Base-by-base conservation (phyloP, 2,113 vertebrate genomes). In the Platysternon megacephalum region DNA sequence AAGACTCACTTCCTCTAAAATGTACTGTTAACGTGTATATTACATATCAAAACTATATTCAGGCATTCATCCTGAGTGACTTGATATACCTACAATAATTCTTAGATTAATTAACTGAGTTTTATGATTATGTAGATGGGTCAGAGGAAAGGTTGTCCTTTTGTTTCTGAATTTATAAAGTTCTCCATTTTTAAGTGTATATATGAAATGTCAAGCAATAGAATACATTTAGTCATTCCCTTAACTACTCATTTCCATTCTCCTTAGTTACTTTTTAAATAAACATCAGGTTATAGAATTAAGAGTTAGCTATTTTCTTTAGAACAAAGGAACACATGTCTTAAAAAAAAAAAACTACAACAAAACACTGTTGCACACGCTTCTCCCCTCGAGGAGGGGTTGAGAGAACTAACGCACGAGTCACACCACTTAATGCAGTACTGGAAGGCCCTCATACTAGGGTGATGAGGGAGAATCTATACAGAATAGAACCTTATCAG, bases 281-380 rank as follows among this genome's bases (percentile, higher is more conserved):
- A 86, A 68, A 95, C 5, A 90, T 94, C 90, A 90, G 85, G 29
- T 94, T 94, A 79, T 55, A 29, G 87, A 92, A 96, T 95, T 96
- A 94, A 94, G 76, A 76, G 78, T 42, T 94, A 93, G 94, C 94
- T 90, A 94, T 89, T 94, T 93, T 95, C 83, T 97, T 94, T 76
- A 87, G 90, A 93, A 85, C 55, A 44, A 89, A 72, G 88, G 48
- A 6, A 0, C 0, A 3, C 87, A 53, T 94, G 80, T 96, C 95
- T 80, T 91, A 61, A 61, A 61, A 61, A 29, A 24, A 58, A 21
- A 42, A 42, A 17, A 13, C n/a, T 44, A 14, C 22, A 76, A 21
- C 16, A 21, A 39, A 21, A 35, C 65, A 68, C 17, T 17, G 14
- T 65, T 56, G 56, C 12, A 32, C 28, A 58, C 5, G 29, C 56